These are phyloP conservation scores for Bombus difficillimus DNA, from an alignment of 1,140 invertebrate genomes.

Conservation along the genomic window DNA sequence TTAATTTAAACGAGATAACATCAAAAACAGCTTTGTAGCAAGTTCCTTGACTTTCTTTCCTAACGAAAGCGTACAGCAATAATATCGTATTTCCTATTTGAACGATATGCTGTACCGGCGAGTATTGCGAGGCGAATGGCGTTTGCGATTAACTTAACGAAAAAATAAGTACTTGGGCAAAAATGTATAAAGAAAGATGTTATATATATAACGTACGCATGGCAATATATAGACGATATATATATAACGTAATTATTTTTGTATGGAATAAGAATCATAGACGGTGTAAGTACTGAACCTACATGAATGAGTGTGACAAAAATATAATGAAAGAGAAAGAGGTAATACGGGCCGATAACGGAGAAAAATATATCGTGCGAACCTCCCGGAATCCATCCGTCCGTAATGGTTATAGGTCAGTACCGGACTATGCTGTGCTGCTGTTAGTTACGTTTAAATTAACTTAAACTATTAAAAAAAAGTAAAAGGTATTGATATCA, in stretches of 20 bases:
- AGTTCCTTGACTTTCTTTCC: background rate
- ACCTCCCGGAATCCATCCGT: conserved; percentile 77
- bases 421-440: conserved; percentile 82
- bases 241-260: conserved; percentile 78
- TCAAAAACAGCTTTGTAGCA: background rate
- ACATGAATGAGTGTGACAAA: conserved; percentile 67
- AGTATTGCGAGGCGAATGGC: conserved; percentile 72
- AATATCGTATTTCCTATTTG: background rate
- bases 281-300: conserved; percentile 79
- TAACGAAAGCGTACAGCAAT: background rate
- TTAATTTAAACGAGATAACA: conserved; percentile 3
- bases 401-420: conserved; percentile 83
- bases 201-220: conserved; percentile 43
- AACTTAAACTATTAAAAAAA: conserved; percentile 69
- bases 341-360: conserved; percentile 47
- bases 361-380: conserved; percentile 57
- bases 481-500: conserved; percentile 39
- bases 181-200: conserved; percentile 34
- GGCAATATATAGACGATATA: conserved; percentile 59
- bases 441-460: conserved; percentile 79
- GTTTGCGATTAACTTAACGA: conserved; percentile 53
- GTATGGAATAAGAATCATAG: conserved; percentile 74
- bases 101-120: background rate
- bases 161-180: conserved; percentile 61
- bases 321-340: conserved; percentile 42